Percentiles rank a stretch among this genome's conserved stretches.
Conservation (phyloP, 2,888 invertebrate species). For the Cephus nigrinus region DNA sequence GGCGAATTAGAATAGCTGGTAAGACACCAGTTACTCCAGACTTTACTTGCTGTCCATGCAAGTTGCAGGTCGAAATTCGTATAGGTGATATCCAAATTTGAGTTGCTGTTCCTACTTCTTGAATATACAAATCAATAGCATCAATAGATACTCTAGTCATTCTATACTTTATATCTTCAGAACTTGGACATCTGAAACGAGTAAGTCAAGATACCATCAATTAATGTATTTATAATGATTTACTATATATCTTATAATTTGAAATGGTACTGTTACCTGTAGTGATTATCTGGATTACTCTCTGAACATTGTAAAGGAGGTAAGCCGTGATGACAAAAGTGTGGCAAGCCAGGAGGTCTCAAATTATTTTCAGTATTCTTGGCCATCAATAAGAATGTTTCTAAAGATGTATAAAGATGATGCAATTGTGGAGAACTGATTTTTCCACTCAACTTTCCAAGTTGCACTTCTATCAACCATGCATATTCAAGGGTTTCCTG, state of each 20-base stretch:
- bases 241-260: neutral
- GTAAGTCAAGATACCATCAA: conserved; percentile 43
- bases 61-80: conserved; percentile 89
- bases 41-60: conserved; percentile 93
- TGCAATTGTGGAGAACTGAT: conserved; percentile 90
- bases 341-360: conserved; percentile 82
- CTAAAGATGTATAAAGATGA: conserved; percentile 87
- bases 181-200: conserved; percentile 55
- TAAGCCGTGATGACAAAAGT: conserved; percentile 83
- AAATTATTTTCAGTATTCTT: conserved; percentile 92
- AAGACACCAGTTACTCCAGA: conserved; percentile 89
- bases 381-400: conserved; percentile 87
- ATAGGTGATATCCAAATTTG: conserved; percentile 92
- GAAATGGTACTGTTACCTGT: conserved; percentile 62
- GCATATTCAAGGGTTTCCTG: conserved; percentile 97
- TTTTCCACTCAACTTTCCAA: conserved; percentile 93
- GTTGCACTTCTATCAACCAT: conserved; percentile 94
- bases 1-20: conserved; percentile 77
- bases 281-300: conserved; percentile 77
- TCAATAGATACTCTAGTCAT: conserved; percentile 92
- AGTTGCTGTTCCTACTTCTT: conserved; percentile 88
- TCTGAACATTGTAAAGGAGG: conserved; percentile 77
- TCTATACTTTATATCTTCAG: conserved; percentile 82
- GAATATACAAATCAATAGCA: conserved; percentile 89
- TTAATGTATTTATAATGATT: conserved; percentile 8